Base-by-base conservation (phyloP, 1,140 invertebrate genomes). In the Drosophila ercepeae region DNA sequence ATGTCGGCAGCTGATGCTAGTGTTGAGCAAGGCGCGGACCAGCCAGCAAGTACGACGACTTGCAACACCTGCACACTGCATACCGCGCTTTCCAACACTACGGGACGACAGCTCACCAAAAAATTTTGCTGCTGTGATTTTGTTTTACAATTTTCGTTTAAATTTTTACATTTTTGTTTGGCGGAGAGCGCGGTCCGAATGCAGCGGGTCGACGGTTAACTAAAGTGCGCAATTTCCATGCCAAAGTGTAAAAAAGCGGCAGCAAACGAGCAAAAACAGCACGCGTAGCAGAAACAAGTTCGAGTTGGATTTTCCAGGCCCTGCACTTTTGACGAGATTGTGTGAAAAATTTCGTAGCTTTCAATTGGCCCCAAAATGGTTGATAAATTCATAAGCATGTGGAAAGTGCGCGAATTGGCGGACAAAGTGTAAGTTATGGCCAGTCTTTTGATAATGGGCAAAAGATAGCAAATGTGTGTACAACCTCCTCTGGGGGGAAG, bases 381-480 rank as follows among this genome's bases (percentile, higher is more conserved):
- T 82, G 94, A 95, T 91, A 94, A 94, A 90, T 93, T 94, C 91
- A 95, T 96, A 92, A 96, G 95, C 91, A 96, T 97, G 96, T 98
- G 97, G 97, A 98, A 98, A 94, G 95, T 98, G 86, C 94, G 97
- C 79, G 97, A 98, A 92, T 90, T 98, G 69, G 96, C 97, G 79
- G 97, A 98, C 92, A 98, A 98, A 95, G 97, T 98, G 97, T 98
- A 95, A 97, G 97, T 96, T 83, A 16, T 19, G 19, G 39, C 7
- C 36, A 44, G 45, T 29, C n/a, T n/a, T n/a, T n/a, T 27, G 25
- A 42, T 18, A 55, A 18, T 19, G 14, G 21, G 32, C 9, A 27
- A 32, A 8, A 29, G 29, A 23, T 44, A 65, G 29, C 39, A 21
- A 32, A 27, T 54, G n/a, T 44, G 25, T 51, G 34, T 65, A 59